Evolutionary conservation across 2,888 invertebrate genomes (phyloP).

Genomic region (Apamea crenata): DNA sequence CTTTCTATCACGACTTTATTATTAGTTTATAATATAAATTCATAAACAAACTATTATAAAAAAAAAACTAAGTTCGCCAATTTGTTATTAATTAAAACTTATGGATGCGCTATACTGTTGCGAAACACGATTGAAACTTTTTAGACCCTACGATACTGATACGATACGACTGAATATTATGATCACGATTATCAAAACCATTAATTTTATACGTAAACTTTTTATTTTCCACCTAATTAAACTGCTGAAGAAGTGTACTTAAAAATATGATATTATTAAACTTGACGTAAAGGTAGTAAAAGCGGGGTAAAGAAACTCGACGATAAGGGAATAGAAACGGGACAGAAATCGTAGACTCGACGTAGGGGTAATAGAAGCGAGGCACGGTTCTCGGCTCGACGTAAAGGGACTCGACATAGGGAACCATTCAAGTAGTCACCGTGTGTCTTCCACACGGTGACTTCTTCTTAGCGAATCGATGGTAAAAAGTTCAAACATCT

Average conservation of each 20-base stretch:
- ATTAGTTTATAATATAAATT: slow-evolving; percentile 30
- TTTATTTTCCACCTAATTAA: not conserved
- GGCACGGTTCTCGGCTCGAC: too few species aligned
- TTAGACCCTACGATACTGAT: slow-evolving; percentile 48
- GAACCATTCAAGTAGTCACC: too few species aligned
- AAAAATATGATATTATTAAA: too few species aligned
- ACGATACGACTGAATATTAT: slow-evolving; percentile 40
- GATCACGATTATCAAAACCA: not conserved
- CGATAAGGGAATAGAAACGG: too few species aligned
- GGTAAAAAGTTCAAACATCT: not conserved
- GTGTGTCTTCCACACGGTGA: too few species aligned
- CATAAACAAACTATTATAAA: slow-evolving; percentile 42
- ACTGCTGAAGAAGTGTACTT: not conserved
- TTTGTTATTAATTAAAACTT: slow-evolving; percentile 62
- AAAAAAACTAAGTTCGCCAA: slow-evolving; percentile 43
- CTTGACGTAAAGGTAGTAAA: too few species aligned
- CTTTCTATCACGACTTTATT: slow-evolving; percentile 61
- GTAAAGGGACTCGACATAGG: too few species aligned
- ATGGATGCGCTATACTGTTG: slow-evolving; percentile 47
- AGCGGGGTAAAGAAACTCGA: too few species aligned
- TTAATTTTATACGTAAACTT: not conserved
- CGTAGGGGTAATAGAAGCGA: too few species aligned
- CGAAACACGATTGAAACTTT: slow-evolving; percentile 27
- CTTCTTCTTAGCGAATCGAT: not conserved
- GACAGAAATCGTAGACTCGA: too few species aligned